Percentiles rank a stretch among this genome's conserved stretches.
phyloP scores from a whole-genome alignment of 2,797 vertebrate genomes.

The Sparidentex hasta region DNA sequence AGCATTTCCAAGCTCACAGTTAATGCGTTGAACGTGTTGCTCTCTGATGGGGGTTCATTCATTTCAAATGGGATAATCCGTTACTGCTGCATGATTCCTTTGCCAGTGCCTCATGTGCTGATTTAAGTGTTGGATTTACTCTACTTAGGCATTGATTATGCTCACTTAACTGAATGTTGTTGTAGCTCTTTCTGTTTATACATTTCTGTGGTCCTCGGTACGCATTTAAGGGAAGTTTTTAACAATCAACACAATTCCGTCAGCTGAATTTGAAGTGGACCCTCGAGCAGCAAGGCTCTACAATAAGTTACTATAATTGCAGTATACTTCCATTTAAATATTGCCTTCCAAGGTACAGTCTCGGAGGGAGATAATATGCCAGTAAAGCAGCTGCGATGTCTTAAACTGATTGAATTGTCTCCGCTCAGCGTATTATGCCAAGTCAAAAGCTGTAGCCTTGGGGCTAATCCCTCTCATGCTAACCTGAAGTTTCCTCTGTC shows the following conservation, averaged over 20 bases:
- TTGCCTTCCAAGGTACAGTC: not conserved
- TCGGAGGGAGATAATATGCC: conserved; percentile 14
- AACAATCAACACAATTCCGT: conserved; percentile 1
- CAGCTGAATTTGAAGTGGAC: not conserved
- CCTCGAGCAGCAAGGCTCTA: conserved; percentile 7
- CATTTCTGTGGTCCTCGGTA: conserved; percentile 7
- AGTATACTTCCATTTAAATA: conserved; percentile 10
- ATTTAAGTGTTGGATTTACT: conserved; percentile 55
- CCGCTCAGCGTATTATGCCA: conserved; percentile 3
- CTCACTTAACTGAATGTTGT: conserved; percentile 29
- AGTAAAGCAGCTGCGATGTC: conserved; percentile 13
- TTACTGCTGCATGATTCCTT: conserved; percentile 41
- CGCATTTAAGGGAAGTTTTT: not conserved
- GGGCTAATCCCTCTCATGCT: conserved; percentile 40
- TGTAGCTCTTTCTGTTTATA: conserved; percentile 17
- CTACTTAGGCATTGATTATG: conserved; percentile 46
- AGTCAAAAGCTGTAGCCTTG: conserved; percentile 33
- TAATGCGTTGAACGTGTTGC: conserved; percentile 50
- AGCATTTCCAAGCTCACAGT: conserved; percentile 43
- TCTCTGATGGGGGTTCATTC: conserved; percentile 43
- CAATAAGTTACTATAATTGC: conserved; percentile 6
- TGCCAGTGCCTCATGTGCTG: not conserved
- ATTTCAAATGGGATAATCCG: conserved; percentile 54
- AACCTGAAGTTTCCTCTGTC: conserved; percentile 34
- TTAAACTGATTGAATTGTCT: conserved; percentile 24